Evolutionary conservation across 2,797 vertebrate species (phyloP).

Genomic region (Epinephelus malabaricus): DNA sequence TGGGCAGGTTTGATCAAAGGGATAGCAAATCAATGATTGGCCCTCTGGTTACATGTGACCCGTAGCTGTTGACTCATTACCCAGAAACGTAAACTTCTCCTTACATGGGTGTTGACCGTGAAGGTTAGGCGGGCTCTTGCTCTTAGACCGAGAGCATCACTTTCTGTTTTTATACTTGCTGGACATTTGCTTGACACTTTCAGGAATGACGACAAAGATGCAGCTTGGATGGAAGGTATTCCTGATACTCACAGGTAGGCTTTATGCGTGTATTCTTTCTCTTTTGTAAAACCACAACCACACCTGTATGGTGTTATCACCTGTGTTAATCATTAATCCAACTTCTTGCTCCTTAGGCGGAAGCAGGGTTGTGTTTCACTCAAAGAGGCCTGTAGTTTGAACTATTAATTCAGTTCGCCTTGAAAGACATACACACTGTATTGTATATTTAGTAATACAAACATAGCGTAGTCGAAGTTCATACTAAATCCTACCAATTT

Average conservation of each 20-base stretch:
- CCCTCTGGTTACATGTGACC: slow-evolving; percentile 72
- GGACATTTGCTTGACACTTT: slow-evolving; percentile 10
- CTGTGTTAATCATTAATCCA: slow-evolving; percentile 75
- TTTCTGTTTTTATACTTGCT: background rate
- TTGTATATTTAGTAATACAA: background rate
- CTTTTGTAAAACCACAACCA: slow-evolving; percentile 56
- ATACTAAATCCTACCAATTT: background rate
- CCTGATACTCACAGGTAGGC: slow-evolving; percentile 75
- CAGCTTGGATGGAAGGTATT: slow-evolving; percentile 54
- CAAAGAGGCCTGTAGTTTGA: slow-evolving; percentile 7
- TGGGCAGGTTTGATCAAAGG: slow-evolving; percentile 3
- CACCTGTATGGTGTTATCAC: slow-evolving; percentile 64
- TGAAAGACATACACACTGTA: background rate
- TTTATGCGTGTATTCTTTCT: slow-evolving; percentile 30
- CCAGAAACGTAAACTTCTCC: slow-evolving; percentile 56
- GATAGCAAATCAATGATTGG: slow-evolving; percentile 66
- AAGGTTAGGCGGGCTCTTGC: slow-evolving; percentile 62
- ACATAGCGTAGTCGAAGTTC: background rate
- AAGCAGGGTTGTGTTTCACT: slow-evolving; percentile 27
- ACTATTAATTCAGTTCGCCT: background rate
- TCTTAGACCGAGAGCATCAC: slow-evolving; percentile 17
- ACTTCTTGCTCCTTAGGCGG: slow-evolving; percentile 26
- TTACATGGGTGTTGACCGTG: slow-evolving; percentile 53
- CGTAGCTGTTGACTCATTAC: slow-evolving; percentile 67
- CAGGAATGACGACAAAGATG: slow-evolving; percentile 34